A percentile compares a stretch with the other conserved stretches of the same genome.
Conservation (phyloP, 2,888 invertebrate species). For the Sipunculus nudus region DNA sequence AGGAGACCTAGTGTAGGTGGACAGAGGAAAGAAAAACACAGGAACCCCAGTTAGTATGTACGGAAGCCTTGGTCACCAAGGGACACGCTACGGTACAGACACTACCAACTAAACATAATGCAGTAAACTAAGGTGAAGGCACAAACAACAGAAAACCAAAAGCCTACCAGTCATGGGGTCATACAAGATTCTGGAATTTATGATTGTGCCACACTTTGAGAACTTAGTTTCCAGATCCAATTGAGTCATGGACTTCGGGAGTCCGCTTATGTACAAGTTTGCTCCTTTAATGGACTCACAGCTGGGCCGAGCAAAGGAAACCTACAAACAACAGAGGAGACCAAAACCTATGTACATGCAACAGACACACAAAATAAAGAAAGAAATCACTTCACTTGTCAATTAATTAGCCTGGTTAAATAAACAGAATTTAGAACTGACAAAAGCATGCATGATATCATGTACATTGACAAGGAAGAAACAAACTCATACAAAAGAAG, state of each 20-base stretch:
- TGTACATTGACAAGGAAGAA: too few relatives aligned
- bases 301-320: constrained; percentile 67
- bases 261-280: constrained; percentile 67
- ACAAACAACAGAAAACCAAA: constrained; percentile 14
- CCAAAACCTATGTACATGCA: too few relatives aligned
- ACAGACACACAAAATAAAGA: too few relatives aligned
- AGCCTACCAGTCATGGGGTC: constrained; percentile 64
- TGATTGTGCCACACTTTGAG: constrained; percentile 65
- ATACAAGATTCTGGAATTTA: constrained; percentile 67
- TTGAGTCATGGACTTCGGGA: constrained; percentile 66
- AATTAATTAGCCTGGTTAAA: too few relatives aligned
- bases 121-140: constrained; percentile 13
- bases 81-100: too few relatives aligned
- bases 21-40: too few relatives aligned
- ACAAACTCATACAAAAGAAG: too few relatives aligned
- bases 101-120: constrained; percentile 14
- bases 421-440: too few relatives aligned
- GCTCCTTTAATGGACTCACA: constrained; percentile 67
- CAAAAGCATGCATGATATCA: too few relatives aligned
- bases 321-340: constrained; percentile 59
- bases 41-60: too few relatives aligned
- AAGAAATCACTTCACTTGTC: too few relatives aligned
- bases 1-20: constrained; percentile 68
- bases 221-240: constrained; percentile 67
- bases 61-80: too few relatives aligned